Percentiles rank a stretch among this genome's conserved stretches.
Conservation (phyloP, 1,140 invertebrate species). For the Euura saliciscinereae region DNA sequence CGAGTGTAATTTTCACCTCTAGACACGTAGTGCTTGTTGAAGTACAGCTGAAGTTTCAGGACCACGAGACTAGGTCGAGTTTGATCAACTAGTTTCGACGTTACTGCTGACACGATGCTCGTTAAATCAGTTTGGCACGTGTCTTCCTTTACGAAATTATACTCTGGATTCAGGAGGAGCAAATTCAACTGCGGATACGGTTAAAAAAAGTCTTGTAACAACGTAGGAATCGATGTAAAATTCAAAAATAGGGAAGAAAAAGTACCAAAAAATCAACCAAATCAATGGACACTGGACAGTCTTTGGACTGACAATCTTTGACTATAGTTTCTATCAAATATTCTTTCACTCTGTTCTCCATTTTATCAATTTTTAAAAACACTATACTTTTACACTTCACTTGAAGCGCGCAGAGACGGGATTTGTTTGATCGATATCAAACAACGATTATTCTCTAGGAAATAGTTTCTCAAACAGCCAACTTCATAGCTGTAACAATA, state of each 20-base stretch:
- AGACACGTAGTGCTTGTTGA: conserved; percentile 70
- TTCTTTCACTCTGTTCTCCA: conserved; percentile 39
- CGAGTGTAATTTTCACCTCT: conserved; percentile 44
- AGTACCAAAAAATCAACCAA: conserved; percentile 50
- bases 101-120: conserved; percentile 24
- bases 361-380: conserved; percentile 18
- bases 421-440: conserved; percentile 32
- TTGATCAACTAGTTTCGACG: conserved; percentile 44
- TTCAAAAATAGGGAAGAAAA: not conserved
- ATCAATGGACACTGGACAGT: conserved; percentile 39
- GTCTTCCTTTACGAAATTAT: conserved; percentile 24
- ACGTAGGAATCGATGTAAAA: no score
- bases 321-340: conserved; percentile 37
- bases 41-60: conserved; percentile 74
- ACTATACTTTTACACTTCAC: no score
- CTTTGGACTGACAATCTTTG: conserved; percentile 34
- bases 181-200: conserved; percentile 25
- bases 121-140: conserved; percentile 14
- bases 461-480: no score
- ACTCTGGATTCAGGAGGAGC: conserved; percentile 38
- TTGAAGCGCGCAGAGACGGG: no score
- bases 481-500: no score
- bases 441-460: no score
- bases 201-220: no score
- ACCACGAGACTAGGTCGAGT: conserved; percentile 53